Conservation (phyloP, 2,888 invertebrate species). For the Drosophila engyochracea region DNA sequence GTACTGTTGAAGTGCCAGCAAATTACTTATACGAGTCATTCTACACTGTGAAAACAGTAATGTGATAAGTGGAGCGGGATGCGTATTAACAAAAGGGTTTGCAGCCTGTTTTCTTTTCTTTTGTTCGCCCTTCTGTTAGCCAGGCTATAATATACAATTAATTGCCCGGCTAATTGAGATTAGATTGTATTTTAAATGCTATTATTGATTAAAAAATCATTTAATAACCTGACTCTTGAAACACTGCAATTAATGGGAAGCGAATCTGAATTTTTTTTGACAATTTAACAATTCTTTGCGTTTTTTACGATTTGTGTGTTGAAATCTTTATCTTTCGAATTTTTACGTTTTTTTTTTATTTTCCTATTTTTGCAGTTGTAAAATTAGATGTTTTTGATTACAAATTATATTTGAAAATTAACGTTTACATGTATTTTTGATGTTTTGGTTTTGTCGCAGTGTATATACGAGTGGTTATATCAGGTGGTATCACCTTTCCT, state of each 20-base stretch:
- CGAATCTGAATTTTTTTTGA: background rate
- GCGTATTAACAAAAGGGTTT: background rate
- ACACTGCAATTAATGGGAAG: background rate
- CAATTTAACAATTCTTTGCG: background rate
- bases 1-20: slow-evolving; percentile 4
- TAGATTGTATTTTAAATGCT: background rate
- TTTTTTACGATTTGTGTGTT: background rate
- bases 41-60: background rate
- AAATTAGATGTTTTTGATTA: background rate
- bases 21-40: slow-evolving; percentile 2
- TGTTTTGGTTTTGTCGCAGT: background rate
- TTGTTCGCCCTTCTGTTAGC: background rate
- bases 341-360: background rate
- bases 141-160: background rate
- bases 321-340: background rate
- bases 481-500: slow-evolving; percentile 11
- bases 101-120: background rate
- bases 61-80: background rate
- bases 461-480: background rate
- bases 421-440: background rate
- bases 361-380: background rate
- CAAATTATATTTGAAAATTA: background rate
- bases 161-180: background rate
- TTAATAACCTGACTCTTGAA: background rate
- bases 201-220: background rate